Conservation (phyloP, 2,888 invertebrate genomes). For the Dendrolimus pini region DNA sequence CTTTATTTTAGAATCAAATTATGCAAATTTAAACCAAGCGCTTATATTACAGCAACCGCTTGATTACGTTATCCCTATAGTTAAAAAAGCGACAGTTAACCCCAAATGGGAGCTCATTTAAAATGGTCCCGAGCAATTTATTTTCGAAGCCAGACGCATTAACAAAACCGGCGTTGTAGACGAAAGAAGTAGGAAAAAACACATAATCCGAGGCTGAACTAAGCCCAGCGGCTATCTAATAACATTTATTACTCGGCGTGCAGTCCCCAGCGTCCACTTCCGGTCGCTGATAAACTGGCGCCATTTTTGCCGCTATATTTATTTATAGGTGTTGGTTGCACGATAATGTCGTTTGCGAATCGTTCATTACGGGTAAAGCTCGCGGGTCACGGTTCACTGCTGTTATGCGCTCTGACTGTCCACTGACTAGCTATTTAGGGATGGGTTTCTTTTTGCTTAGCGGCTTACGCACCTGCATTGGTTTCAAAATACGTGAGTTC, state of each 20-base stretch:
- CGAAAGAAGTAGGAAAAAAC: constrained; percentile 60
- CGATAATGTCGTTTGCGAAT: constrained; percentile 62
- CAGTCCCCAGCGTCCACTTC: constrained; percentile 74
- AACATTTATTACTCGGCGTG: constrained; percentile 72
- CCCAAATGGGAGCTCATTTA: constrained; percentile 21
- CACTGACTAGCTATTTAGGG: too few relatives aligned
- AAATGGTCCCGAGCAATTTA: constrained; percentile 62
- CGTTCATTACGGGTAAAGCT: constrained; percentile 43
- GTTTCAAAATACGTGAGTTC: too few relatives aligned
- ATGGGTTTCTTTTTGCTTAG: too few relatives aligned
- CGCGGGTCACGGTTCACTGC: constrained; percentile 3
- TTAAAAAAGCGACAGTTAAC: constrained; percentile 20
- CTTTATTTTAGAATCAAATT: background rate
- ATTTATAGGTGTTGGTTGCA: constrained; percentile 67
- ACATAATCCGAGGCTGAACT: constrained; percentile 53
- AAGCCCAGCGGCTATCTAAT: constrained; percentile 75
- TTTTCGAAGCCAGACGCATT: constrained; percentile 68
- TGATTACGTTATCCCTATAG: constrained; percentile 24
- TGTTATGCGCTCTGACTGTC: too few relatives aligned
- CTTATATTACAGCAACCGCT: constrained; percentile 3
- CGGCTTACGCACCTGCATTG: too few relatives aligned
- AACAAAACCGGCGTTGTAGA: constrained; percentile 56
- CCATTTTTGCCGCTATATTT: constrained; percentile 76
- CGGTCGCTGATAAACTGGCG: constrained; percentile 71
- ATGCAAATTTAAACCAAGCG: constrained; percentile 2